phyloP scores from a whole-genome alignment of 2,797 vertebrate species.

The Sphenodon punctatus region DNA sequence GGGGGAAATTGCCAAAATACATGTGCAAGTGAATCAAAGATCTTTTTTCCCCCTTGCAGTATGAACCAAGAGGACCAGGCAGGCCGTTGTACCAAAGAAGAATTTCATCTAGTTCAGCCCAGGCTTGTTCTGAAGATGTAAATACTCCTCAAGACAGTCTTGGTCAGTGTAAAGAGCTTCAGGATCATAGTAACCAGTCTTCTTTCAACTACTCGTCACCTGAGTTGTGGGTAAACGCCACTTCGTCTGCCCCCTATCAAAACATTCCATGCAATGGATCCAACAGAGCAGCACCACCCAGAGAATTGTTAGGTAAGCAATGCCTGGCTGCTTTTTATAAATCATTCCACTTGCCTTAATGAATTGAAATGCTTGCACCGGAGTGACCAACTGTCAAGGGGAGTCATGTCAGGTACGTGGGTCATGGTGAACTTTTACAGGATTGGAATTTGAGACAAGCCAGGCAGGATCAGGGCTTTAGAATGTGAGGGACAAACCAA shows the following conservation, averaged over 20 bases:
- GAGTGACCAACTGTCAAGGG: neutral
- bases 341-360: neutral
- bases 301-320: constrained; percentile 89
- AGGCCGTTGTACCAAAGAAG: constrained; percentile 99
- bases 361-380: neutral
- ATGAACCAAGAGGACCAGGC: constrained; percentile 98
- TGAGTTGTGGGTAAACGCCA: constrained; percentile 90
- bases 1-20: neutral
- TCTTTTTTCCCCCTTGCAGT: constrained; percentile 74
- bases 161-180: constrained; percentile 87
- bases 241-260: constrained; percentile 87
- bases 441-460: too few species aligned
- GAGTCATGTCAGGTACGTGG: too few species aligned
- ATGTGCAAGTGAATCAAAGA: constrained; percentile 3
- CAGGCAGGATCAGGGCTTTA: too few species aligned
- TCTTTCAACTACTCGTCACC: constrained; percentile 88
- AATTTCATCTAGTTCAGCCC: constrained; percentile 94
- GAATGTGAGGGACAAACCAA: too few species aligned
- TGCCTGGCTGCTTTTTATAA: neutral
- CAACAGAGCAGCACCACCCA: constrained; percentile 84
- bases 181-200: constrained; percentile 82
- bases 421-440: too few species aligned
- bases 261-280: constrained; percentile 99
- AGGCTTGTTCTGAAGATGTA: constrained; percentile 88
- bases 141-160: constrained; percentile 82